These are phyloP conservation scores for Lasioglossum malachurum DNA, from an alignment of 2,888 invertebrate genomes.

Conservation along the genomic window DNA sequence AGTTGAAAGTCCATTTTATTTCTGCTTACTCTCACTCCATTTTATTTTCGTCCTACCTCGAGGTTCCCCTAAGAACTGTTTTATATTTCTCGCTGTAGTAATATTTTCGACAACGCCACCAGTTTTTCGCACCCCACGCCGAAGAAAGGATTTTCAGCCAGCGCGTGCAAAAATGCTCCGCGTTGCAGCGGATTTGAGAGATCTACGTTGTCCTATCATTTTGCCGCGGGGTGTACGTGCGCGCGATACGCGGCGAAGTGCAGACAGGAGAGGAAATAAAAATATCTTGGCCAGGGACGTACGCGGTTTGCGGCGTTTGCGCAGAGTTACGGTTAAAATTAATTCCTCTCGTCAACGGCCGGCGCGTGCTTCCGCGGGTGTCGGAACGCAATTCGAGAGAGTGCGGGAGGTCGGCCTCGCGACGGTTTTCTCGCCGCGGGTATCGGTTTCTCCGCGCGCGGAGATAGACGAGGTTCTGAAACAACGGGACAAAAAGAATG, in stretches of 20 bases:
- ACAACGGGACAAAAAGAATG: constrained; percentile 28
- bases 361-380: neutral
- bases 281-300: constrained; percentile 7
- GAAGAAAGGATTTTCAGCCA: neutral
- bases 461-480: constrained; percentile 20
- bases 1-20: neutral
- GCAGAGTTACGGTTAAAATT: constrained; percentile 47
- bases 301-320: constrained; percentile 9
- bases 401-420: neutral
- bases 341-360: constrained; percentile 40
- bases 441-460: neutral
- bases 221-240: constrained; percentile 6
- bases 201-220: constrained; percentile 12
- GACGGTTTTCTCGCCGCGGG: neutral
- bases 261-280: neutral
- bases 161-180: neutral
- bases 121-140: neutral
- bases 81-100: neutral
- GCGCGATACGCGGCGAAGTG: neutral
- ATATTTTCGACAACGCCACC: neutral
- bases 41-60: neutral
- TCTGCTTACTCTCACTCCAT: neutral
- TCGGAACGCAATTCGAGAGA: neutral
- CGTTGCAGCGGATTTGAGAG: neutral
- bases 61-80: neutral